Base-by-base conservation (phyloP, 2,888 invertebrate genomes). In the Melanargia galathea region DNA sequence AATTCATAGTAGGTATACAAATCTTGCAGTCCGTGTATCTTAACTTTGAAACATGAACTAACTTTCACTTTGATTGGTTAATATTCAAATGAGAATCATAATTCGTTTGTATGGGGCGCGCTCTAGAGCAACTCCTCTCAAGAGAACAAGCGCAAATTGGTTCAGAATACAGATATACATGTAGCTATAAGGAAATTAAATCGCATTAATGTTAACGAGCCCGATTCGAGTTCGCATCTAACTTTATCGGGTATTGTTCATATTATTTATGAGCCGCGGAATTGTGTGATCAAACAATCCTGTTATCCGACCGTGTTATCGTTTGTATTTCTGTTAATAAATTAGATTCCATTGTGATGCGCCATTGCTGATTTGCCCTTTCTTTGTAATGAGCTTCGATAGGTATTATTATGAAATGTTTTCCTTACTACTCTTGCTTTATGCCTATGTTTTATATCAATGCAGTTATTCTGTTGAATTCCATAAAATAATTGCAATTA, bases 221-320 rank as follows among this genome's bases (percentile, higher is more conserved):
- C 79, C 80, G 79, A 76, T 78, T 75, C 75, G 75, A 76, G 77
- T 73, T 80, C 79, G 79, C 80, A 85, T 84, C 18, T 86, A 86
- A 86, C 86, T 88, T 88, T 87, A 87, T 86, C 84, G 87, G 62
- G 82, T 84, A 87, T 88, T 88, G 87, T 87, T 87, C 86, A 79
- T 80, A 81, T 83, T 85, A 86, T 88, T 88, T 88, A 88, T 86
- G 85, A 86, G 82, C 83, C 82, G 78, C 78, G 74, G 82, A 84
- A 86, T 85, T 86, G 83, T 83, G 81, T 79, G 84, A 84, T 85
- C 86, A 83, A 80, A 86, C 86, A 88, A 88, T 81, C 78, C 84
- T 73, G 75, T 73, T 75, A 77, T 78, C 79, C 78, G 72, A 80
- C 81, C 81, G n/a, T n/a, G n/a, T 63, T 80, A 81, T 83, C 82